A percentile compares a stretch with the other conserved stretches of the same genome.
phyloP scores from a whole-genome alignment of 2,113 vertebrate species.

The Dryoscopus gambensis region DNA sequence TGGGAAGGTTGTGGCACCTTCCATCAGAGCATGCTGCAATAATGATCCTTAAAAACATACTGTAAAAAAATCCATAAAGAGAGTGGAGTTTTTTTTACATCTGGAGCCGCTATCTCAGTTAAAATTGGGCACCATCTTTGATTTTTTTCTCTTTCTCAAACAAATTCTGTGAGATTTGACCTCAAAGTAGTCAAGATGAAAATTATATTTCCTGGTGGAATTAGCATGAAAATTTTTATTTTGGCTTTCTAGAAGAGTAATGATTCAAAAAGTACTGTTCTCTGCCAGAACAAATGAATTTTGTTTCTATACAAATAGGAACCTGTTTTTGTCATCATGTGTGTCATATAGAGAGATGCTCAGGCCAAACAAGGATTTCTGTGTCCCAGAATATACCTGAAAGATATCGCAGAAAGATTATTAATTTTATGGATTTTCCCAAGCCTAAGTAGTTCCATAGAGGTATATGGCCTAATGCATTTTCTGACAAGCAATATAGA shows the following conservation, averaged over 20 bases:
- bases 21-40: too few species aligned
- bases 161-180: not conserved
- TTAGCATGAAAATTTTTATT: not conserved
- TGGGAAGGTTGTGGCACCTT: too few species aligned
- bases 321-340: not conserved
- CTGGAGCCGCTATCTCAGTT: not conserved
- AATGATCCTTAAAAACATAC: too few species aligned
- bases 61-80: not conserved
- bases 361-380: not conserved
- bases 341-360: not conserved
- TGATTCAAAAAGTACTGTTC: not conserved
- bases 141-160: not conserved
- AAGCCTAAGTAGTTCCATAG: not conserved
- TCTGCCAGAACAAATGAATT: not conserved
- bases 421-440: not conserved
- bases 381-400: not conserved
- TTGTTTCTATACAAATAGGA: not conserved
- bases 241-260: not conserved
- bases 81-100: accelerated
- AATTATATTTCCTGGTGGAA: not conserved
- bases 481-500: not conserved
- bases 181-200: not conserved
- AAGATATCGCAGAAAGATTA: not conserved
- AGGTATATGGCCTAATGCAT: not conserved
- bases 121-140: not conserved